Conservation (phyloP, 1,140 invertebrate genomes). For the Stenopsyche tienmushanensis region DNA sequence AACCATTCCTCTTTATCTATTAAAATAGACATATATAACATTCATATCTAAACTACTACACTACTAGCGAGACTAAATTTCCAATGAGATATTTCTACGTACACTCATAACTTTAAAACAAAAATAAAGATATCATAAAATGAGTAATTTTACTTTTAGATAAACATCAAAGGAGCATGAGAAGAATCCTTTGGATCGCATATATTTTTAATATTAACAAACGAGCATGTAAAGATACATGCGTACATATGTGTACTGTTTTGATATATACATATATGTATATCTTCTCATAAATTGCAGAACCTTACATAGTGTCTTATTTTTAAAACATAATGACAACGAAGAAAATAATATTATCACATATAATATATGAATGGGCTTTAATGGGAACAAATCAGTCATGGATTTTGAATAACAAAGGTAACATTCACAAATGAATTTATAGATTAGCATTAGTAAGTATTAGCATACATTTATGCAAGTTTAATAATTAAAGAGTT, state of each 20-base stretch:
- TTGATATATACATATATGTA: no score
- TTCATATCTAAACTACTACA: constrained; percentile 24
- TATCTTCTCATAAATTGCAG: neutral
- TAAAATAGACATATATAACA: constrained; percentile 33
- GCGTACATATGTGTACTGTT: neutral
- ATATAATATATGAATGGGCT: constrained; percentile 20
- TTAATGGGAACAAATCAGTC: constrained; percentile 16
- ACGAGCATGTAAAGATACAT: neutral
- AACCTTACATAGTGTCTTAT: constrained; percentile 4
- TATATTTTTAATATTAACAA: neutral
- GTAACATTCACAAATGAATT: constrained; percentile 21
- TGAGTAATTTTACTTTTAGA: neutral
- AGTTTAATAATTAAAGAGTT: no score
- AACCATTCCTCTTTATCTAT: constrained; percentile 16
- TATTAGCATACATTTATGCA: neutral
- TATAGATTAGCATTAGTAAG: constrained; percentile 5
- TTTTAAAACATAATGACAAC: neutral
- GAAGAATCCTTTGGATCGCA: neutral
- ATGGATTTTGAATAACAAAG: constrained; percentile 24
- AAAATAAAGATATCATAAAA: neutral
- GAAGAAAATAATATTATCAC: constrained; percentile 10
- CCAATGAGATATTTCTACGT: constrained; percentile 9
- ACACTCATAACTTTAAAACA: constrained; percentile 9
- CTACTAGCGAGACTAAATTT: constrained; percentile 33
- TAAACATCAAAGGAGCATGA: neutral